Evolutionary conservation across 2,113 vertebrate genomes (phyloP), one percentile per base, ranked within the genome.

Genomic region (Saiga tatarica): DNA sequence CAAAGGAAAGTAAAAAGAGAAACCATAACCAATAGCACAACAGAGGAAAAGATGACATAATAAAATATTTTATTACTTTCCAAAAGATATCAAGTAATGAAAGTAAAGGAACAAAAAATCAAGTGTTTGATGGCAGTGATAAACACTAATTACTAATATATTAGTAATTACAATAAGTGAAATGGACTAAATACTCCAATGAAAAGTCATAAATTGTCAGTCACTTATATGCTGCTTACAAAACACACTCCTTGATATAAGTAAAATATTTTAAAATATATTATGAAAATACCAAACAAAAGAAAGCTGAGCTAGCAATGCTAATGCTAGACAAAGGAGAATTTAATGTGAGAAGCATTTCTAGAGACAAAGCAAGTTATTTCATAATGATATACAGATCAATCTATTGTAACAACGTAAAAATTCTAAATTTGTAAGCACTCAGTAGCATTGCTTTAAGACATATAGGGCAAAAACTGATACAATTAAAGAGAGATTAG

Each of bases 51-150:
- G 30, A 83, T 25, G 47, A 17, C 33, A 39, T 23, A 53, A 82
- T 92, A 33, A 83, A 95, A 86, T 78, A 62, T 88, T 95, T 82
- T 57, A 83, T 81, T 90, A 74, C 79, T 47, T 76, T 76, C 36
- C 16, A 64, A 91, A 93, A 90, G 52, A 55, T 81, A 47, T 60
- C 42, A 78, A 85, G 4, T 67, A 64, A 52, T 89, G 33, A 93
- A 79, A 89, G 36, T 7, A 67, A 67, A 60, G n/a, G 36, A 92
- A 79, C 19, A 79, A 33, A 95, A 92, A 57, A 28, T n/a, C 39
- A 84, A 81, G 42, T 94, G 9, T 55, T 86, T 89, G 47, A 36
- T 26, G 47, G 30, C 79, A 50, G 21, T 2, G 28, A 87, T 67
- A 94, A 88, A 92, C 26, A 59, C 16, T 74, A 86, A 84, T 83